Evolutionary conservation across 1,140 invertebrate genomes (phyloP).

Genomic region (Drosophila kurseongensis): DNA sequence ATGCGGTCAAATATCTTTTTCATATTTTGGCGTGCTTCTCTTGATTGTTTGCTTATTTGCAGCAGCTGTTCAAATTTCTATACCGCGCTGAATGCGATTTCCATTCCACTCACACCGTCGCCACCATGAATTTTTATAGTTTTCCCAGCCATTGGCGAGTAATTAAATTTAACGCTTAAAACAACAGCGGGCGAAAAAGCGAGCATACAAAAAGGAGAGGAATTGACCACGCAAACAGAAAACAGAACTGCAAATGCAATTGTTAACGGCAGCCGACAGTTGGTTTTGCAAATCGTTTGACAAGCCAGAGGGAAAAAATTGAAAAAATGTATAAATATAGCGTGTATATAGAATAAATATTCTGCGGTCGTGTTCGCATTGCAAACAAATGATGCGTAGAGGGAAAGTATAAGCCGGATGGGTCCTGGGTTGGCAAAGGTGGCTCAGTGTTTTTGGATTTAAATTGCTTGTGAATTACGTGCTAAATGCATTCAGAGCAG

Average conservation of each 20-base stretch:
- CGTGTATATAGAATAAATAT: slow-evolving; percentile 55
- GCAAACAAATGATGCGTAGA: slow-evolving; percentile 56
- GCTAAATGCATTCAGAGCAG: slow-evolving; percentile 56
- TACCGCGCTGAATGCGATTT: slow-evolving; percentile 24
- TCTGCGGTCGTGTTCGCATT: slow-evolving; percentile 53
- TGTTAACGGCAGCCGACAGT: slow-evolving; percentile 66
- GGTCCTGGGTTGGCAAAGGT: slow-evolving; percentile 4
- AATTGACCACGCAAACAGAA: slow-evolving; percentile 68
- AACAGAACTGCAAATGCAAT: slow-evolving; percentile 67
- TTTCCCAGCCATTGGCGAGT: slow-evolving; percentile 62
- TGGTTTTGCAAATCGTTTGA: slow-evolving; percentile 82
- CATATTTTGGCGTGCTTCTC: slow-evolving; percentile 20
- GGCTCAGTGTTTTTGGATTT: slow-evolving; percentile 31
- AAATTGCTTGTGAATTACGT: slow-evolving; percentile 80
- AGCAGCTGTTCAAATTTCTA: slow-evolving; percentile 72
- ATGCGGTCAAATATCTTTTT: slow-evolving; percentile 23
- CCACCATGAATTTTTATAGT: slow-evolving; percentile 48
- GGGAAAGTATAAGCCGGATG: slow-evolving; percentile 13
- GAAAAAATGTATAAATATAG: slow-evolving; percentile 58
- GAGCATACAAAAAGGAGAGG: slow-evolving; percentile 18
- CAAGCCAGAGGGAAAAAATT: slow-evolving; percentile 55
- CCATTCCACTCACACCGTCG: slow-evolving; percentile 12
- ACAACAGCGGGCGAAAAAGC: slow-evolving; percentile 52
- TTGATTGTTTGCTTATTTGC: slow-evolving; percentile 53
- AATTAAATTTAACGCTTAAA: slow-evolving; percentile 82